Percentiles rank a stretch among this genome's conserved stretches.
phyloP scores from a whole-genome alignment of 2,797 vertebrate species.

The Silurus lanzhouensis region DNA sequence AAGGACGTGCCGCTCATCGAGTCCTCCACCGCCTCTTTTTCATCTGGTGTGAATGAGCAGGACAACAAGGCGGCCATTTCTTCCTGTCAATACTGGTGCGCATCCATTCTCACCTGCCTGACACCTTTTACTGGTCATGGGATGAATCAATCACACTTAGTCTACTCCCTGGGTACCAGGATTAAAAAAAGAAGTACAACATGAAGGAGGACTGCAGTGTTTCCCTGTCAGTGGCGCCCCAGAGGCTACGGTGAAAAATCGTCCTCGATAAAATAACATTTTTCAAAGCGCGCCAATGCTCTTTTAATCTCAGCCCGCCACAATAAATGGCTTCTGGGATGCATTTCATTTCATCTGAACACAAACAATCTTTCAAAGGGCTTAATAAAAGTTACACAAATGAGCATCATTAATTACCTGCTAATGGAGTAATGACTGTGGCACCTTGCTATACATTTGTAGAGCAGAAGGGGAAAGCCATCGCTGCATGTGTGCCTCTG shows the following conservation, averaged over 20 bases:
- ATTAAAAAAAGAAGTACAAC: constrained; percentile 88
- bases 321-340: constrained; percentile 89
- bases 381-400: constrained; percentile 91
- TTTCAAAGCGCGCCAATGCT: constrained; percentile 92
- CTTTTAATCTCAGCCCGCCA: constrained; percentile 93
- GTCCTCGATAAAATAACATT: constrained; percentile 94
- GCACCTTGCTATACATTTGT: constrained; percentile 67
- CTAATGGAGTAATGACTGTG: constrained; percentile 90
- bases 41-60: constrained; percentile 65
- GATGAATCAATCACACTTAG: constrained; percentile 97
- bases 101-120: constrained; percentile 89
- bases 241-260: constrained; percentile 92
- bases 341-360: constrained; percentile 86
- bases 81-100: constrained; percentile 77
- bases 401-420: constrained; percentile 89
- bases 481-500: constrained; percentile 48
- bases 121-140: constrained; percentile 87
- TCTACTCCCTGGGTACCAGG: constrained; percentile 86
- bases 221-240: constrained; percentile 89
- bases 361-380: constrained; percentile 85
- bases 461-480: constrained; percentile 51
- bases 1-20: constrained; percentile 51
- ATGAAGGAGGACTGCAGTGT: constrained; percentile 93
- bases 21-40: constrained; percentile 23
- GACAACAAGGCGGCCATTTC: constrained; percentile 76